phyloP scores from a whole-genome alignment of 2,888 invertebrate species.

The Agrotis clavis region DNA sequence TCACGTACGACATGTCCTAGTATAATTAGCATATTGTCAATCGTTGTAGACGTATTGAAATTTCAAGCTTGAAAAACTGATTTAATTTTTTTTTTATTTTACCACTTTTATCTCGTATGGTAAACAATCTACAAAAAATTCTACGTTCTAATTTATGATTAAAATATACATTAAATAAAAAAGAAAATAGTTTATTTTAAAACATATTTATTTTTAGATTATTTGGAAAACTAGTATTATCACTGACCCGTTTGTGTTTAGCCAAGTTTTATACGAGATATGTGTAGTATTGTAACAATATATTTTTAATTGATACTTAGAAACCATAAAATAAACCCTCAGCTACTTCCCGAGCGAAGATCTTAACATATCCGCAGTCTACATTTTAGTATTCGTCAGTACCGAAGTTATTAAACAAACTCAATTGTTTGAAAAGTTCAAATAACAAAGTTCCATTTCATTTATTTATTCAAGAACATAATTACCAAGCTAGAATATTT shows the following conservation, averaged over 20 bases:
- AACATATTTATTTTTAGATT: too few species aligned
- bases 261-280: not conserved
- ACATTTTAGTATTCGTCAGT: not conserved
- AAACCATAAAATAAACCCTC: not conserved
- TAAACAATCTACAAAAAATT: too few species aligned
- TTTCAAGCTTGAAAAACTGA: not conserved
- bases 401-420: too few species aligned
- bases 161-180: too few species aligned
- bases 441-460: too few species aligned
- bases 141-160: too few species aligned
- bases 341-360: not conserved
- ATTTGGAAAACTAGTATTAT: not conserved
- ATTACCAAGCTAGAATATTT: conserved; percentile 1
- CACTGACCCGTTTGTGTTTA: not conserved
- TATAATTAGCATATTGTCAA: conserved; percentile 7
- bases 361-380: not conserved
- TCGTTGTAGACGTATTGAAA: not conserved
- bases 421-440: too few species aligned
- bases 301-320: not conserved
- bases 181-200: too few species aligned
- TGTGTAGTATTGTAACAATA: not conserved
- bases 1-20: not conserved
- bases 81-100: not conserved
- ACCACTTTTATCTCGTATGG: not conserved
- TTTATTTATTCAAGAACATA: not conserved